These are phyloP conservation scores for Ptilodon capucinus DNA, from an alignment of 2,888 invertebrate genomes.

Conservation along the genomic window DNA sequence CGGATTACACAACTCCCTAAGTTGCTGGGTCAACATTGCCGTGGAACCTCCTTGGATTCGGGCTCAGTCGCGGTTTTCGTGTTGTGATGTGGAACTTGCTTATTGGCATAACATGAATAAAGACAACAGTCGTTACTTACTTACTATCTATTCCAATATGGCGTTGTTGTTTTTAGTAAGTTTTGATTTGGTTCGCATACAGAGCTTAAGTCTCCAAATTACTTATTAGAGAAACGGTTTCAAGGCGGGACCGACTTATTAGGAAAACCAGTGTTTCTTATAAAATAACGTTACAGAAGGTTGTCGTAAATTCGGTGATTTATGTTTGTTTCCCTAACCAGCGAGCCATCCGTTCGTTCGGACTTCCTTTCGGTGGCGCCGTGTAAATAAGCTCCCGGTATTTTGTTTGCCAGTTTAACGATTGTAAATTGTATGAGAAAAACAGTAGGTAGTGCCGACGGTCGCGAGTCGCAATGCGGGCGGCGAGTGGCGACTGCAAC, in stretches of 20 bases:
- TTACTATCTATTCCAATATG: conserved; percentile 49
- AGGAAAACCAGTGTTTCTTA: conserved; percentile 57
- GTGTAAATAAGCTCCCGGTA: conserved; percentile 70
- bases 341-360: conserved; percentile 62
- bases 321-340: conserved; percentile 65
- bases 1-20: conserved; percentile 76
- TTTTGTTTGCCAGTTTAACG: conserved; percentile 70
- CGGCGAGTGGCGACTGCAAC: conserved; percentile 37
- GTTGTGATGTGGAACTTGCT: conserved; percentile 57
- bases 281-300: conserved; percentile 64
- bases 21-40: conserved; percentile 72
- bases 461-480: conserved; percentile 32
- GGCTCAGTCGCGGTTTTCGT: conserved; percentile 53
- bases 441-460: conserved; percentile 31
- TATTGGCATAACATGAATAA: conserved; percentile 56
- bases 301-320: conserved; percentile 73
- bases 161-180: conserved; percentile 49
- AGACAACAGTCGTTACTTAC: conserved; percentile 46
- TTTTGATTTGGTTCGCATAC: conserved; percentile 45
- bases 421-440: conserved; percentile 51
- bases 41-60: conserved; percentile 62
- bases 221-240: conserved; percentile 51
- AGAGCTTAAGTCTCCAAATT: conserved; percentile 56
- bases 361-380: conserved; percentile 68
- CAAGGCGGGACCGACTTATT: conserved; percentile 43